Evolutionary conservation across 1,140 invertebrate species (phyloP), one percentile per base, ranked within the genome.

Genomic region (Bombus polaris): DNA sequence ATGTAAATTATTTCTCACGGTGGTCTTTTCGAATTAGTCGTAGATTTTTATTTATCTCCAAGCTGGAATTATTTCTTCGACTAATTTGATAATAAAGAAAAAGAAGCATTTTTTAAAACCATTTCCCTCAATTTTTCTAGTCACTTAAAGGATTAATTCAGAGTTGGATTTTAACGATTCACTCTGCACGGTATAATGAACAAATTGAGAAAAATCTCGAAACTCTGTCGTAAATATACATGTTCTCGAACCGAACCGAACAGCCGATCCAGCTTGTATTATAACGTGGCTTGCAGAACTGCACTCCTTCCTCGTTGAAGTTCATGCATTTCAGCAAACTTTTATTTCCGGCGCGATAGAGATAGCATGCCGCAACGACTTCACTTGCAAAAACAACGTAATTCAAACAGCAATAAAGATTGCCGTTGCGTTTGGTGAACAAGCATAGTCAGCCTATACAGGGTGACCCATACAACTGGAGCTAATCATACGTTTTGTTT

Each of bases 381-480:
- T 32, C 71, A 32, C 22, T 75, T 15, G 39, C 74, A 57, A 82
- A 82, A 82, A 82, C 59, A 82, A 65, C 73, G 70, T 47, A 76
- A 83, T 76, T 66, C 42, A 66, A 68, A 39, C 81, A 53, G 81
- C 44, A 39, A 83, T 83, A 76, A 76, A 83, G 73, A 83, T 83
- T 53, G 62, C 53, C 37, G 39, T n/a, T 53, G 42, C 65, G 32
- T 44, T 82, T 65, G 53, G 37, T 22, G 71, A 53, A 44, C 42
- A 39, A 83, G 39, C n/a, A 12, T 53, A n/a, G 4, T n/a, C 1
- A 57, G 3, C 15, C 42, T 25, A 25, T 68, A 37, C 32, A 10
- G 3, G 4, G 35, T 35, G 15, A 3, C 0, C 15, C 13, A 9
- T 2, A 3, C 4, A 35, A 3, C 32, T 66, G 1, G 32, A 18